Conservation (phyloP, 2,113 vertebrate genomes). For the Penelope pileata region DNA sequence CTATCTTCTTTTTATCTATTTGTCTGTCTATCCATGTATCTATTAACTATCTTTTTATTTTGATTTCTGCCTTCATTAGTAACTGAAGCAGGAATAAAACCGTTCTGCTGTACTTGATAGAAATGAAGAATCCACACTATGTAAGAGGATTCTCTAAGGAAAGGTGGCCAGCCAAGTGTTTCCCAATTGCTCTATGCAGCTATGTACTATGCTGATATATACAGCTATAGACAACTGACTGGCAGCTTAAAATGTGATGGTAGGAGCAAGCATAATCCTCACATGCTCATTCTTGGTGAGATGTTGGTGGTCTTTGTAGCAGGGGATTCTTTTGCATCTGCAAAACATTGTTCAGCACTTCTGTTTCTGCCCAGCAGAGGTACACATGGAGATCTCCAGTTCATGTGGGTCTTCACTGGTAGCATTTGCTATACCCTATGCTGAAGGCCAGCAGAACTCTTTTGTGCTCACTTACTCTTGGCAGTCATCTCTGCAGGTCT, state of each 20-base stretch:
- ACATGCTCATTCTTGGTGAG: neutral
- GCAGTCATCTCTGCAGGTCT: neutral
- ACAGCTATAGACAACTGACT: neutral
- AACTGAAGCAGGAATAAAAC: neutral
- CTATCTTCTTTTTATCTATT: no score
- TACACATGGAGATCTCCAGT: neutral
- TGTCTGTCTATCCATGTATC: no score
- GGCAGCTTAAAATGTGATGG: neutral
- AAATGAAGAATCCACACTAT: neutral
- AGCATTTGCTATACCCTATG: neutral
- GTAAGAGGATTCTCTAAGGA: neutral
- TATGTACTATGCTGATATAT: neutral
- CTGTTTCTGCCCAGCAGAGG: neutral
- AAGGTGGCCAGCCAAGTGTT: neutral
- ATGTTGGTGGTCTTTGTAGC: neutral
- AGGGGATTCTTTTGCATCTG: neutral
- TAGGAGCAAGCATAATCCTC: neutral
- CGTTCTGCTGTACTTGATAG: neutral
- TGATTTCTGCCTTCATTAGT: neutral
- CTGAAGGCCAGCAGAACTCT: neutral
- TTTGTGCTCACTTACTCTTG: neutral
- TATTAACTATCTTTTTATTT: neutral
- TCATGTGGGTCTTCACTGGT: neutral
- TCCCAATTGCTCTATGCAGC: neutral
- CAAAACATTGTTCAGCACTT: neutral